Evolutionary conservation across 2,888 invertebrate genomes (phyloP), one percentile per base, ranked within the genome.

Genomic region (Leucania comma): DNA sequence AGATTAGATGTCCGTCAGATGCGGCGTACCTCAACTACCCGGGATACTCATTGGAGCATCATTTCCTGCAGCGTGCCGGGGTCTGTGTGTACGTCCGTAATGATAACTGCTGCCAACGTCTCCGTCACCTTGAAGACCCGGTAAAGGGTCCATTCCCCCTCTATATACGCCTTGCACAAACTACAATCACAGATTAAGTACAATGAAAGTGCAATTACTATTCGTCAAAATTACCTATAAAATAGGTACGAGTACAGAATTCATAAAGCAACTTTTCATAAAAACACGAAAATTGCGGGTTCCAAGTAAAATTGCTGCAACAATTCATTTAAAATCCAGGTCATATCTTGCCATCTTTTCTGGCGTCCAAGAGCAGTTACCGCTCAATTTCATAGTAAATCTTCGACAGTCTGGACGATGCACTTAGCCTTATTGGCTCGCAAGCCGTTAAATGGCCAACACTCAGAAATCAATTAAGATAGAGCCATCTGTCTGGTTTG

Each of bases 391-490:
- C 60, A 78, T 72, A 73, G 32, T 62, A 71, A 74, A 67, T 69
- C 57, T 67, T 62, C 57, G 29, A 26, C 38, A 26, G 48, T 32
- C 63, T 63, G 29, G 51, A 59, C 56, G 63, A 74, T 83, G 79
- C 81, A 83, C 74, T 81, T 68, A 75, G 54, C 75, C 22, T 57
- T 78, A 81, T 83, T 78, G 79, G 65, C 32, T 65, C 24, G 70
- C 68, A 60, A 72, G 64, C 59, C 32, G 59, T 62, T 56, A 75
- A 81, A 76, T 61, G 69, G 62, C 59, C 60, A 56, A 71, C 70
- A 68, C 70, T 83, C 61, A 71, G 73, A 77, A 81, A 83, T 75
- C 86, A 75, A 83, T 78, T 78, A 73, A 69, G 66, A 72, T 71
- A 82, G 46, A 58, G 50, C 71, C 71, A 71, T 59, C 72, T 77